Evolutionary conservation across 1,140 invertebrate species (phyloP), one percentile per base, ranked within the genome.

Genomic region (Drosophila obscura): DNA sequence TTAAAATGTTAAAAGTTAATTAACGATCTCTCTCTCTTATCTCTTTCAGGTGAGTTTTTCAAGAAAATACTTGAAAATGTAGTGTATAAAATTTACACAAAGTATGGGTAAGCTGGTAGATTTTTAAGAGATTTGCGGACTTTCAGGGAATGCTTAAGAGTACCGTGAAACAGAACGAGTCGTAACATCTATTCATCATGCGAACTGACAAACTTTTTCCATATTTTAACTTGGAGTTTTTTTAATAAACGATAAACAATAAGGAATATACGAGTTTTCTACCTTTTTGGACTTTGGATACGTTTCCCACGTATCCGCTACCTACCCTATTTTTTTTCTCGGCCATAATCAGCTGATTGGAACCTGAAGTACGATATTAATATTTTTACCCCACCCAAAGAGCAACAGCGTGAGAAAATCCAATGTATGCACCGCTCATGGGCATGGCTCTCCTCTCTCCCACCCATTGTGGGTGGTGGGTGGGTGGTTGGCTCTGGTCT

Each of bases 41-140:
- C 35, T 22, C 9, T 75, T 67, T 4, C 72, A 74, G 72, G 72
- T 74, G 71, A 74, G 72, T 74, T 39, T 41, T 31, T 4, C 8
- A 28, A 24, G 5, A 16, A 51, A 52, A 31, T 13, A 39, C 35
- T 39, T 39, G 35, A 26, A 39, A 35, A 28, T 11, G 4, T 13
- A 5, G 35, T 39, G 11, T 35, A 35, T 11, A 35, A 35, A 35
- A 39, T 35, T 9, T 35, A 2, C 8, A 0, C 0, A 35, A 35
- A 35, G 9, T 39, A 13, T 13, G 28, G 68, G 68, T 72, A 72
- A 72, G 68, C 15, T 44, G 24, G 11, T 1, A 48, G 7, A 48
- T 48, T 24, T 19, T 48, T 24, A 48, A 48, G 45, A 4, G 35
- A 39, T 13, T 4, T 5, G 9, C 8, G 45, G 15, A 52, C 6